These are phyloP conservation scores for Corythucha ciliata DNA, from an alignment of 2,888 invertebrate species.

Conservation along the genomic window DNA sequence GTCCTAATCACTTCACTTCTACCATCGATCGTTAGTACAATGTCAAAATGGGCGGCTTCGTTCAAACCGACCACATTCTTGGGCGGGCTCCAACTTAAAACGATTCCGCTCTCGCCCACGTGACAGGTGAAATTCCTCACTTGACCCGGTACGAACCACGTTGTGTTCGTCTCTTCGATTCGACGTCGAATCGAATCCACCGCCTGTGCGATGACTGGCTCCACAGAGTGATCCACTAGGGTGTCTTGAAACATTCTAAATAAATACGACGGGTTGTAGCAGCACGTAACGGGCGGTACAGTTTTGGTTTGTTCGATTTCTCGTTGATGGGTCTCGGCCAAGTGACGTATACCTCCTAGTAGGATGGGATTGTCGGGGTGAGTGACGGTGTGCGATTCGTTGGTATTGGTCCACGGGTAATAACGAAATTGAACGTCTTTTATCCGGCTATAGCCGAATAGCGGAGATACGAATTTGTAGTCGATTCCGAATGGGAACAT, in stretches of 20 bases:
- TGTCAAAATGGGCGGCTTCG: too few species aligned
- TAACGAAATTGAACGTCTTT: conserved; percentile 41
- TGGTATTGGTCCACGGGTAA: conserved; percentile 42
- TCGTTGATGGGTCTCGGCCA: conserved; percentile 38
- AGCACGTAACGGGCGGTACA: conserved; percentile 44
- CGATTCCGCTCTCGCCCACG: conserved; percentile 1
- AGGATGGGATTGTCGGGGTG: conserved; percentile 40
- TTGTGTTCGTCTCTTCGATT: background rate
- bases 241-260: conserved; percentile 47
- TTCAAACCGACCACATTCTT: too few species aligned
- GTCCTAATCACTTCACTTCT: too few species aligned
- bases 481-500: conserved; percentile 46
- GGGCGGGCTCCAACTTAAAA: conserved; percentile 15
- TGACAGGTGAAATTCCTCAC: conserved; percentile 26
- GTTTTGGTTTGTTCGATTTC: conserved; percentile 37
- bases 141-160: conserved; percentile 32
- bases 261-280: conserved; percentile 44
- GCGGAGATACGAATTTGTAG: conserved; percentile 43
- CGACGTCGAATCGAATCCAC: conserved; percentile 2
- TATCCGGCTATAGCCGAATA: conserved; percentile 41
- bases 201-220: background rate
- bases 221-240: conserved; percentile 38
- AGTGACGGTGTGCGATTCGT: conserved; percentile 36
- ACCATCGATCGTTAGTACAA: too few species aligned
- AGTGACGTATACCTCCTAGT: conserved; percentile 42